Conservation (phyloP, 2,888 invertebrate genomes). For the Pachliopta kotzebuea region DNA sequence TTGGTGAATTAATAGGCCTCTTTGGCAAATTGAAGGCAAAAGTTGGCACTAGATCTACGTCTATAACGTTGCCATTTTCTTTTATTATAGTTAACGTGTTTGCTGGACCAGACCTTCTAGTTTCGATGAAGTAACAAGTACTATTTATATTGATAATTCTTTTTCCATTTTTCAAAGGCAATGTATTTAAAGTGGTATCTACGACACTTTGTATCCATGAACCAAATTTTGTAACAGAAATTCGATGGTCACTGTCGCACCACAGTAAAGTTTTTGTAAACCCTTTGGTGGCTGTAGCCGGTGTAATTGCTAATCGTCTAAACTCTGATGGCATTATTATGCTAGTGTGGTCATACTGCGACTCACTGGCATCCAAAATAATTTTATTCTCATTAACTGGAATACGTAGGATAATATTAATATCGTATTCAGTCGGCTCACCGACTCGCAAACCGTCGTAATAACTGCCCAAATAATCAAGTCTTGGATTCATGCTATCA, state of each 20-base stretch:
- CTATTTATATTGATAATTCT: constrained; percentile 43
- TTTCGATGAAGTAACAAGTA: constrained; percentile 41
- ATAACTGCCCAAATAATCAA: constrained; percentile 59
- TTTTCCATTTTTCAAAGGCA: constrained; percentile 44
- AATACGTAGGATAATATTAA: constrained; percentile 52
- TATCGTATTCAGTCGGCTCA: constrained; percentile 57
- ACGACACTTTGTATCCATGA: constrained; percentile 61
- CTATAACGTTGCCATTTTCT: constrained; percentile 45
- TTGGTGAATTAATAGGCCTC: constrained; percentile 41
- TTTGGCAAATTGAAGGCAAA: constrained; percentile 50
- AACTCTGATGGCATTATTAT: constrained; percentile 59
- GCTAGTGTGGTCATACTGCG: constrained; percentile 44
- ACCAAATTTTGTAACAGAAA: constrained; percentile 46
- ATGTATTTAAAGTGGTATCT: constrained; percentile 45
- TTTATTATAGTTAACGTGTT: constrained; percentile 50
- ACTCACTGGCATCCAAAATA: constrained; percentile 40
- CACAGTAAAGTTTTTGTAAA: constrained; percentile 50
- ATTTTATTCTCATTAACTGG: constrained; percentile 53
- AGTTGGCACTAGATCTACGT: constrained; percentile 60
- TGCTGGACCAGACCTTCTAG: constrained; percentile 56
- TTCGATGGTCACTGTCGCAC: constrained; percentile 47
- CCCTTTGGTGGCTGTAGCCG: constrained; percentile 45
- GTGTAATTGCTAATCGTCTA: constrained; percentile 48
- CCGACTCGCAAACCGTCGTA: constrained; percentile 59
- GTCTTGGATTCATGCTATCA: constrained; percentile 49